Evolutionary conservation across 1,140 invertebrate species (phyloP).

Genomic region (Papilio dardanus): DNA sequence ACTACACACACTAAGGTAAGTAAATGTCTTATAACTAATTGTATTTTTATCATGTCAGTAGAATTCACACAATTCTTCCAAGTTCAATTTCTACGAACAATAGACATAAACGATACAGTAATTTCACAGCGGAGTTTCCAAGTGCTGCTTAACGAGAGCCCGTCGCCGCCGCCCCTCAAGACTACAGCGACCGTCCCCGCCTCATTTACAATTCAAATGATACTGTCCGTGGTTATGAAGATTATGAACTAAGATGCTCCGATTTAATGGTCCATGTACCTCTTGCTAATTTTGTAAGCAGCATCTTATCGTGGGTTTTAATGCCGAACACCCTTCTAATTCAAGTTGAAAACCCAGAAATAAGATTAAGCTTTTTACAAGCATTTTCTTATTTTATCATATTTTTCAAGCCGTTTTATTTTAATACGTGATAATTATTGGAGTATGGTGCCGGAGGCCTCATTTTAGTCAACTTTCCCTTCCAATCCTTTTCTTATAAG

Average conservation of each 20-base stretch:
- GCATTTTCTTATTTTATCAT: no score
- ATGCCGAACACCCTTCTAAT: not conserved
- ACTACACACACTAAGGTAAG: no score
- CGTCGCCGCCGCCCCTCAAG: not conserved
- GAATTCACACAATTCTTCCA: no score
- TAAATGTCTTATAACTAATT: no score
- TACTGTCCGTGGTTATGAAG: constrained; percentile 38
- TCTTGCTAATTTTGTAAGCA: not conserved
- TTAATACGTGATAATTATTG: no score
- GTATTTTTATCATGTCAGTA: no score
- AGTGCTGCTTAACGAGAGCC: constrained; percentile 13
- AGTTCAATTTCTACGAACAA: constrained; percentile 46
- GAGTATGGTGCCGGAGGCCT: no score
- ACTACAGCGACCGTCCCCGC: constrained; percentile 43
- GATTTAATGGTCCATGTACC: not conserved
- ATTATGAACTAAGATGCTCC: constrained; percentile 26
- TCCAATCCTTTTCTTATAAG: no score
- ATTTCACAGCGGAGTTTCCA: constrained; percentile 13
- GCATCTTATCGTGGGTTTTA: not conserved
- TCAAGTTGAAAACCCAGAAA: not conserved
- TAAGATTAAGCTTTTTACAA: no score
- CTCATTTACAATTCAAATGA: constrained; percentile 65
- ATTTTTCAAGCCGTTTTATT: no score
- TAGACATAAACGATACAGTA: constrained; percentile 42
- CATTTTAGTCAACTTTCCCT: no score